Evolutionary conservation across 2,888 invertebrate species (phyloP), one percentile per base, ranked within the genome.

Genomic region (Eupithecia subumbrata): DNA sequence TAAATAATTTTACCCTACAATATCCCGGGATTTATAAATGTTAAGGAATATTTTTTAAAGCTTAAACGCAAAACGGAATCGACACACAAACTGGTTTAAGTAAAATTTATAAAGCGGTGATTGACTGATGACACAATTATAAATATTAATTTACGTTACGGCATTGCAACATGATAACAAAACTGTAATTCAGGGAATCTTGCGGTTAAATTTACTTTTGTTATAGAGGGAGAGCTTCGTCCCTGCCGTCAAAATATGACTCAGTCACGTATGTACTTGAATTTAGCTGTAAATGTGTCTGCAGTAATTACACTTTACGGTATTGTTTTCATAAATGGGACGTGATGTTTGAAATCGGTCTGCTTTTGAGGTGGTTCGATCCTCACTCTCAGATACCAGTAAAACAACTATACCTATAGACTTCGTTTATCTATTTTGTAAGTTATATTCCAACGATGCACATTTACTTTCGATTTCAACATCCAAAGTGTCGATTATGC

Each of bases 391-490:
- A n/a, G 9, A 52, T 56, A 12, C 56, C 11, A 56, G 8, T 56
- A 56, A 56, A 25, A 56, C 12, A 56, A 12, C 56, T 5, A 2
- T 22, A n/a, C 9, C n/a, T 52, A 52, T 52, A 5, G 52, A 52
- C n/a, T n/a, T n/a, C 18, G 1, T 52, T 0, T 48, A 48, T 18
- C 7, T n/a, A 52, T 52, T n/a, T n/a, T 52, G 52, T n/a, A n/a
- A 8, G 11, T n/a, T n/a, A 2, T 56, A 56, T 56, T 56, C 16
- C 68, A 25, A 43, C 9, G 22, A 22, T 40, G 22, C 43, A 45
- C 40, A 16, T 22, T n/a, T 48, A 67, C 52, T 52, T 72, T 72
- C 30, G 68, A 77, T 80, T 78, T 78, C 74, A 71, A 75, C 76
- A 69, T 73, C 56, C 63, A 71, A 77, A 18, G 70, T 74, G 63